These are phyloP conservation scores for Urocitellus parryii DNA, from an alignment of 2,113 vertebrate genomes.

Conservation along the genomic window DNA sequence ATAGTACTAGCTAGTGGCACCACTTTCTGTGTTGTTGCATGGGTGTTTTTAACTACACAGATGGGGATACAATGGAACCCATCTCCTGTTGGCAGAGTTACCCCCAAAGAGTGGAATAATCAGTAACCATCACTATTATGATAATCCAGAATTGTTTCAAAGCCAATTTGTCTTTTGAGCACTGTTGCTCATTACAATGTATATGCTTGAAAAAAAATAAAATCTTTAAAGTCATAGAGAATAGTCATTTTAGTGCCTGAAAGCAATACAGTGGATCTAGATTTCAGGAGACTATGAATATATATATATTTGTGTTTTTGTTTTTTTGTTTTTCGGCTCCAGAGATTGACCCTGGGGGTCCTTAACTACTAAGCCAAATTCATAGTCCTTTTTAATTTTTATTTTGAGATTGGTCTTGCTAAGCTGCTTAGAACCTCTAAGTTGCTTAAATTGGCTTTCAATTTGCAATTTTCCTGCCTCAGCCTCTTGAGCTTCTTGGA, in stretches of 20 bases:
- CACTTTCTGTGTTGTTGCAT: constrained; percentile 43
- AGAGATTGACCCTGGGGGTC: too few species aligned
- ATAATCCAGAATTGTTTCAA: constrained; percentile 60
- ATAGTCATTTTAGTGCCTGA: constrained; percentile 1
- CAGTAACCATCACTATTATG: constrained; percentile 74
- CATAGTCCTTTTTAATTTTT: too few species aligned
- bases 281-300: not conserved
- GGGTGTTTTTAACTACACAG: constrained; percentile 82
- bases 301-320: not conserved
- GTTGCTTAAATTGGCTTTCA: too few species aligned
- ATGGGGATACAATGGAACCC: constrained; percentile 92
- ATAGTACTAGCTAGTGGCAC: constrained; percentile 18
- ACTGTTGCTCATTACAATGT: constrained; percentile 69
- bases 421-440: too few species aligned
- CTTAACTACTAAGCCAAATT: too few species aligned
- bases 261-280: not conserved
- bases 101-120: constrained; percentile 91
- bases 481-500: too few species aligned
- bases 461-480: too few species aligned
- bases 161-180: constrained; percentile 24
- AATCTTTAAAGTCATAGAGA: constrained; percentile 20
- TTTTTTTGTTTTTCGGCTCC: too few species aligned
- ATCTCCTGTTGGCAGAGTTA: constrained; percentile 93
- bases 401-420: too few species aligned
- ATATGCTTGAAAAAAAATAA: constrained; percentile 84